Evolutionary conservation across 2,113 vertebrate species (phyloP).

Genomic region (Meriones unguiculatus): DNA sequence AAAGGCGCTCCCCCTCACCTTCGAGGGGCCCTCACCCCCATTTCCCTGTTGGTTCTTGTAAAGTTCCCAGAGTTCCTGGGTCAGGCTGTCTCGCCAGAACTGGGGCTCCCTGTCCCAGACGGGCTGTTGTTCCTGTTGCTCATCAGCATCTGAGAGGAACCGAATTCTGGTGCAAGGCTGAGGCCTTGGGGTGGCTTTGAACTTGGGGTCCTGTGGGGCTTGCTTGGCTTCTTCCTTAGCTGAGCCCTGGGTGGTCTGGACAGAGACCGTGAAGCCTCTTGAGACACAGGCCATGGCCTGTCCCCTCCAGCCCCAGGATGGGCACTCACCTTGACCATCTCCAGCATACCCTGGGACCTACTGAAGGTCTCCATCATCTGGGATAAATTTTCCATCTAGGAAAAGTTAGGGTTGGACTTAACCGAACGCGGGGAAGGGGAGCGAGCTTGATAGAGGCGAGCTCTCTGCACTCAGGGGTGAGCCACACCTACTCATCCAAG

Average conservation of each 20-base stretch:
- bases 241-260: neutral
- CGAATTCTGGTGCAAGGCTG: neutral
- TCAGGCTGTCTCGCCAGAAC: neutral
- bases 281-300: fast-evolving
- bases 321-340: neutral
- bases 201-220: fast-evolving
- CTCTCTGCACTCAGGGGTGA: neutral
- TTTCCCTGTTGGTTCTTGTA: neutral
- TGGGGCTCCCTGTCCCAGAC: neutral
- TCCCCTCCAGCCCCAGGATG: too few relatives aligned
- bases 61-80: neutral
- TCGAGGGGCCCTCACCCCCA: neutral
- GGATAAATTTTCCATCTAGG: neutral
- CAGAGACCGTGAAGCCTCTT: fast-evolving
- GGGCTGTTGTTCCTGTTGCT: fast-evolving
- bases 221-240: neutral
- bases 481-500: neutral
- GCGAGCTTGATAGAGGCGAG: too few relatives aligned
- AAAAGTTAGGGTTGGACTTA: neutral
- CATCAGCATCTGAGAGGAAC: fast-evolving
- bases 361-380: neutral
- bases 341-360: fast-evolving
- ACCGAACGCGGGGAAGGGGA: too few relatives aligned
- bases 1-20: fast-evolving
- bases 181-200: fast-evolving